Percentiles rank a stretch among this genome's conserved stretches.
These are phyloP conservation scores for Spodoptera litura DNA, from an alignment of 1,140 invertebrate genomes.

Conservation along the genomic window DNA sequence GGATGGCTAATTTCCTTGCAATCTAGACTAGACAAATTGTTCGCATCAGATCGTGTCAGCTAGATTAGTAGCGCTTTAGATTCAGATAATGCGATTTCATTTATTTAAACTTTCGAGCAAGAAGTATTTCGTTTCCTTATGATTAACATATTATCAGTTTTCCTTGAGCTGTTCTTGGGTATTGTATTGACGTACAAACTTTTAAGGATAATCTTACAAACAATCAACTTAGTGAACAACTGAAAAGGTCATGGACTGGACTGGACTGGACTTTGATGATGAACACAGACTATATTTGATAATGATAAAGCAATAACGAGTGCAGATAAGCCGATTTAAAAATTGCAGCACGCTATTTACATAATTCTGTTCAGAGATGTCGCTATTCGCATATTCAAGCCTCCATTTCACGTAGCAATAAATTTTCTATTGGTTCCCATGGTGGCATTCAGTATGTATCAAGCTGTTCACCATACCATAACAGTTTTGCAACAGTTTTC, in stretches of 20 bases:
- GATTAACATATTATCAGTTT: constrained; percentile 2
- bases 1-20: constrained; percentile 5
- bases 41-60: constrained; percentile 29
- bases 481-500: constrained; percentile 59
- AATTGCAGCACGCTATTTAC: background rate
- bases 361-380: background rate
- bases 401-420: background rate
- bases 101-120: constrained; percentile 19
- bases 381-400: background rate
- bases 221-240: background rate
- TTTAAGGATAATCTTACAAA: background rate
- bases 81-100: constrained; percentile 25
- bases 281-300: background rate
- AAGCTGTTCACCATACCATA: constrained; percentile 30
- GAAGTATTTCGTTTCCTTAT: background rate
- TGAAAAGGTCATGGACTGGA: background rate
- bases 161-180: background rate
- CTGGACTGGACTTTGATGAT: background rate
- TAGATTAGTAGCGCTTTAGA: constrained; percentile 33
- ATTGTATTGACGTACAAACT: background rate
- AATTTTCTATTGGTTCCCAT: constrained; percentile 5
- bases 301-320: no score
- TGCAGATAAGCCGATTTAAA: no score
- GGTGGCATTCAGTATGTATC: background rate
- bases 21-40: constrained; percentile 25